A percentile compares a stretch with the other conserved stretches of the same genome.
Evolutionary conservation across 2,113 vertebrate species (phyloP).

Genomic region (Cyanoderma ruficeps): DNA sequence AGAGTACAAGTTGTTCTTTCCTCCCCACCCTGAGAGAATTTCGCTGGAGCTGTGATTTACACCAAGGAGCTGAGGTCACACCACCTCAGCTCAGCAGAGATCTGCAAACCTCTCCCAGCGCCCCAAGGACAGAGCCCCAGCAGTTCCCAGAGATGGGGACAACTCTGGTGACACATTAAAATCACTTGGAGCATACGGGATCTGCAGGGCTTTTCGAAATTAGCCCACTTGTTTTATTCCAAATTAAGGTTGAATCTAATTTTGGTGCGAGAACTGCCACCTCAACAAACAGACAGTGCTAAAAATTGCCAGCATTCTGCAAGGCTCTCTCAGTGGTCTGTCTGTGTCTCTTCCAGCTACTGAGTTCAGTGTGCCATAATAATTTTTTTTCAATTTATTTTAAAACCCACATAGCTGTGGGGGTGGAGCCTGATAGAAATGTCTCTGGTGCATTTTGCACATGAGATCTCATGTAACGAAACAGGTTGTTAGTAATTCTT

Average conservation of each 20-base stretch:
- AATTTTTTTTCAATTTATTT: background rate
- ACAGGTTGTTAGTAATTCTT: background rate
- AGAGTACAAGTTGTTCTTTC: background rate
- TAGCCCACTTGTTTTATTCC: constrained; percentile 43
- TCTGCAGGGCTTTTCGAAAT: constrained; percentile 8
- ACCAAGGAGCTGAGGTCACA: background rate
- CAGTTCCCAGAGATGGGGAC: background rate
- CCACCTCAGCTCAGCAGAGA: background rate
- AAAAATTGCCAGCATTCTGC: background rate
- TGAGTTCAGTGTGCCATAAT: constrained; percentile 12
- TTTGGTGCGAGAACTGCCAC: constrained; percentile 38
- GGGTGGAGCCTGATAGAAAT: background rate
- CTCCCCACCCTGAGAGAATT: background rate
- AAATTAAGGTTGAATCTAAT: constrained; percentile 39
- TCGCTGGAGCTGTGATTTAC: background rate
- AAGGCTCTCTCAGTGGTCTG: constrained; percentile 3
- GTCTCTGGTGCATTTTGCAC: background rate
- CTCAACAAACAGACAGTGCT: constrained; percentile 19
- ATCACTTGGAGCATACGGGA: constrained; percentile 27
- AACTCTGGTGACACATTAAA: background rate
- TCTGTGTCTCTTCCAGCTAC: background rate
- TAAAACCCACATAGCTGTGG: background rate
- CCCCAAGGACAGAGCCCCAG: background rate
- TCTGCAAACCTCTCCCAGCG: background rate
- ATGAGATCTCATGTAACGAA: background rate